Base-by-base conservation (phyloP, 2,888 invertebrate species). In the Didymodactylos carnosus region DNA sequence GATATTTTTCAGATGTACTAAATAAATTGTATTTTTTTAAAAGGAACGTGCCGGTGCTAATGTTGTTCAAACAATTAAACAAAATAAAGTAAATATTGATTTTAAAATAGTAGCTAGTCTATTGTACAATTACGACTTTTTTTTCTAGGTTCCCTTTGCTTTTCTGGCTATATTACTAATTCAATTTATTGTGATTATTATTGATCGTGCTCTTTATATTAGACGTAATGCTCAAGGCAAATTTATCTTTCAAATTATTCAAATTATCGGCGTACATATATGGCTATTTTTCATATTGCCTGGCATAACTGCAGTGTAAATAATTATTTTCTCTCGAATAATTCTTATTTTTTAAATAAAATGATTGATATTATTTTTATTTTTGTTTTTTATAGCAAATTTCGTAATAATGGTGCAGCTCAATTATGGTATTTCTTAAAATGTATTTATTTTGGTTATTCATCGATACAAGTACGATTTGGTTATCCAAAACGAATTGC, bases 251-350 rank as follows among this genome's bases (percentile, higher is more conserved):
- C 94, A 98, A 83, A 90, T 93, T 81, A 86, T 89, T 76, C 88
- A 94, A 70, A 90, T 97, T 49, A 87, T 94, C 71, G 88, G 92
- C 73, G 88, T 98, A 75, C 98, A 98, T 82, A 86, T 92, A 73
- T 97, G 95, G 93, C 90, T 99, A 88, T 98, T 98, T 86, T 92
- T 98, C 79, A 87, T 94, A 75, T 87, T 98, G 78, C 98, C 98
- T 0, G 88, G 88, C 69, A 90, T 94, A 70, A 97, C 97, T 11
- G 92, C 92, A 81, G 89, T 91, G 92, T 92, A 81, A 80, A 81
- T 78, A n/a, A 13, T 40, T 39, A 10, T 69, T n/a, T n/a, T n/a
- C n/a, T n/a, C n/a, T n/a, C n/a, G n/a, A 49, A 49, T 49, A 23
- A 4, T 10, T 25, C 25, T 25, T n/a, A 49, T 49, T 41, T 41